Evolutionary conservation across 2,113 vertebrate species (phyloP).

Genomic region (Psammodynastes pulverulentus): DNA sequence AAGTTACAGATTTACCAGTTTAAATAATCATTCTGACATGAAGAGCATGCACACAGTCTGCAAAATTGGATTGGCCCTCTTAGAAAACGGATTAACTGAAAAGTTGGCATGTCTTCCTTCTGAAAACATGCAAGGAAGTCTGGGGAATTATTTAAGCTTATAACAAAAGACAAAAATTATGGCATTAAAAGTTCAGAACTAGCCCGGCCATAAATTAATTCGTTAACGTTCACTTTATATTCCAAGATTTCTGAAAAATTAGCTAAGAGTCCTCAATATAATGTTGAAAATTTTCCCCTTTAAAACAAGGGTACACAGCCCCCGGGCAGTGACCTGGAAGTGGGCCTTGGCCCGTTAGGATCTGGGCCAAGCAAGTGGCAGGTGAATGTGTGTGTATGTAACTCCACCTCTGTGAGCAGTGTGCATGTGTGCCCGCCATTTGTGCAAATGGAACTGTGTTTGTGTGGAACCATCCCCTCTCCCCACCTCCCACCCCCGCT

Average conservation of each 20-base stretch:
- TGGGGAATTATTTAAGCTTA: background rate
- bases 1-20: conserved; percentile 19
- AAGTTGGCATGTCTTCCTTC: too few species aligned
- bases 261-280: background rate
- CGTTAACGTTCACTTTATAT: background rate
- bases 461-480: too few species aligned
- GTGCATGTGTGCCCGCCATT: too few species aligned
- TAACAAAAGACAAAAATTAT: background rate
- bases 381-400: rapidly evolving
- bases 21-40: background rate
- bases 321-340: too few species aligned
- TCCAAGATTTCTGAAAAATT: background rate
- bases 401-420: background rate
- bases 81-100: background rate
- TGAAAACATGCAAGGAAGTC: background rate
- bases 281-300: background rate
- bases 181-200: background rate
- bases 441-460: too few species aligned
- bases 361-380: too few species aligned
- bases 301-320: background rate
- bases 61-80: too few species aligned
- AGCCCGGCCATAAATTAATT: background rate
- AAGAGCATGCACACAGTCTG: background rate
- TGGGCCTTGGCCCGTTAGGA: too few species aligned
- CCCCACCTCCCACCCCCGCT: too few species aligned